Conservation (phyloP, 2,113 vertebrate genomes). For the Burhinus oedicnemus region DNA sequence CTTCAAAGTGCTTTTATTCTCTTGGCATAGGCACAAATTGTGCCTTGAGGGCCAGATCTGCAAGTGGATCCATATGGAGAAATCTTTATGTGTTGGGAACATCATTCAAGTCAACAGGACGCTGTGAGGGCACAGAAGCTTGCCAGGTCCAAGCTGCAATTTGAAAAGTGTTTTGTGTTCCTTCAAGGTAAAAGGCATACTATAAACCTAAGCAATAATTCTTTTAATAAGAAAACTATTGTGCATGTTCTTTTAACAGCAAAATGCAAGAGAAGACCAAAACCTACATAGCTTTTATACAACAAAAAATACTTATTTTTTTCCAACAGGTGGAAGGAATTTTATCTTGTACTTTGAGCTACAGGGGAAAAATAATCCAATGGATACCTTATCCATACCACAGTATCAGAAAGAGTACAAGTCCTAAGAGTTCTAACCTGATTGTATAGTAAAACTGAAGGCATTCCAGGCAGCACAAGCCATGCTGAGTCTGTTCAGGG, state of each 20-base stretch:
- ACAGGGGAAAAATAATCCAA: slow-evolving; percentile 46
- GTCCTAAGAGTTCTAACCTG: slow-evolving; percentile 54
- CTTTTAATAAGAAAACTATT: slow-evolving; percentile 51
- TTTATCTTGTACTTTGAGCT: slow-evolving; percentile 61
- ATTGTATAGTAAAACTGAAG: slow-evolving; percentile 57
- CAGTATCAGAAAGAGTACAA: slow-evolving; percentile 53
- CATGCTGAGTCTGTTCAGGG: neutral
- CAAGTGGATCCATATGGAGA: slow-evolving; percentile 68
- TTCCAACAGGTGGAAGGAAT: slow-evolving; percentile 61
- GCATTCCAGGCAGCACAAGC: slow-evolving; percentile 11
- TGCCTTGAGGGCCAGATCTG: slow-evolving; percentile 61
- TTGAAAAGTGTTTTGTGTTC: slow-evolving; percentile 57
- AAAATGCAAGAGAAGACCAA: slow-evolving; percentile 3
- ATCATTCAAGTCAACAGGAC: slow-evolving; percentile 29
- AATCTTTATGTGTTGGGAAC: slow-evolving; percentile 62
- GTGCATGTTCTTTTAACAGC: slow-evolving; percentile 7
- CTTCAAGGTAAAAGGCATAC: slow-evolving; percentile 50
- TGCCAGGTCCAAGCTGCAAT: slow-evolving; percentile 50
- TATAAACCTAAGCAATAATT: slow-evolving; percentile 54
- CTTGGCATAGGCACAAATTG: slow-evolving; percentile 63
- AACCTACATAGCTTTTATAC: neutral
- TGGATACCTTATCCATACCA: slow-evolving; percentile 41
- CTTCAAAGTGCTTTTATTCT: slow-evolving; percentile 66
- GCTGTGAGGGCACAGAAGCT: slow-evolving; percentile 43
- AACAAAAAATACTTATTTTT: neutral